Evolutionary conservation across 2,113 vertebrate species (phyloP), one percentile per base, ranked within the genome.

Genomic region (Chitala chitala): DNA sequence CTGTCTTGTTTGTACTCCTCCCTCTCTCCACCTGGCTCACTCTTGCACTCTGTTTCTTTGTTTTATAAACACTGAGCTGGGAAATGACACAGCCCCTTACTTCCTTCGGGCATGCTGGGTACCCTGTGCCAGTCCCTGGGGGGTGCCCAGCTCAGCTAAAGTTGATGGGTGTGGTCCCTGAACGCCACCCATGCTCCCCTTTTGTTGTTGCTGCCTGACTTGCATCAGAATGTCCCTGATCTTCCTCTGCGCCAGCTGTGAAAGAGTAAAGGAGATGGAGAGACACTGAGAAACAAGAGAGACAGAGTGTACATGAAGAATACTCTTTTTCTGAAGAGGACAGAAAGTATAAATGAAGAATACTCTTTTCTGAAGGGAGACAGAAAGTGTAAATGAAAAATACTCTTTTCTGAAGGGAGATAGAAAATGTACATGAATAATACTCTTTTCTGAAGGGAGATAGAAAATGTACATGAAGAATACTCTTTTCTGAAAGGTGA

Each of bases 211-310:
- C 83, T 94, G 94, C 80, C 94, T 98, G 63, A 95, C 94, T 87
- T 97, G 96, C 9, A 93, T 94, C 87, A 98, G 88, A 86, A 98
- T 98, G 83, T 98, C 96, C 9, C 95, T 91, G 84, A 98, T 98
- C 89, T 96, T 98, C 79, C 96, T 90, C 81, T 98, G 96, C 0
- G 96, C 96, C 93, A 96, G 85, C 96, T 98, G 15, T 58, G 36
- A 5, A 36, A n/a, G 26, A 22, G 44, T 20, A 22, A 51, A 46
- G 4, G 12, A 42, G 20, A 40, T 44, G 10, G 26, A 1, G 36
- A 20, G 42, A 56, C 2, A 5, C 22, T 9, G 13, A 48, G n/a
- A n/a, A n/a, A n/a, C n/a, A n/a, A n/a, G n/a, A n/a, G n/a, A n/a
- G n/a, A n/a, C n/a, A n/a, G n/a, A n/a, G n/a, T n/a, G n/a, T n/a